Evolutionary conservation across 2,888 invertebrate species (phyloP).

Genomic region (Orthosia gracilis): DNA sequence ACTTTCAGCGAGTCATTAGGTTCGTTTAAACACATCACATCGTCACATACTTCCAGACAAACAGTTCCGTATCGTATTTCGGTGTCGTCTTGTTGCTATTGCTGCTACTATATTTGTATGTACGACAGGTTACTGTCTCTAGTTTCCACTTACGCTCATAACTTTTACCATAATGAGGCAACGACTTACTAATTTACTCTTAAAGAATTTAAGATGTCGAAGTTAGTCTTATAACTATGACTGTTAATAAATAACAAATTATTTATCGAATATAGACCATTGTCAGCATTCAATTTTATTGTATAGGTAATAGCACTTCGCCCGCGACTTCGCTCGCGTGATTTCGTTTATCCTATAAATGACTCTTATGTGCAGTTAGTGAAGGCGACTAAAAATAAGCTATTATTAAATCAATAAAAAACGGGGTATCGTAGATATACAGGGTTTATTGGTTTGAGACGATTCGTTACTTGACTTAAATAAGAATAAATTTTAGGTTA

Average conservation of each 20-base stretch:
- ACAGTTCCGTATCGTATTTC: slow-evolving; percentile 44
- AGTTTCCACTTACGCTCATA: slow-evolving; percentile 15
- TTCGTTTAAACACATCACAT: slow-evolving; percentile 33
- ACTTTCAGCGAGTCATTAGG: slow-evolving; percentile 48
- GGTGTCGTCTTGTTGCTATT: slow-evolving; percentile 1
- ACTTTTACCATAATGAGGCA: slow-evolving; percentile 8
- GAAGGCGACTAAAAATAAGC: too few relatives aligned
- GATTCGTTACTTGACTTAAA: too few relatives aligned
- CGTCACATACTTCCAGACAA: slow-evolving; percentile 31
- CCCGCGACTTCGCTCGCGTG: too few relatives aligned
- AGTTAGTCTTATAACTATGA: neutral
- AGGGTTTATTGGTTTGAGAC: too few relatives aligned
- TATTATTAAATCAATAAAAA: too few relatives aligned
- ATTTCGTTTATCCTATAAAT: too few relatives aligned
- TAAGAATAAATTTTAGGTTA: too few relatives aligned
- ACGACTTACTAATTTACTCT: neutral
- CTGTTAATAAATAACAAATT: neutral
- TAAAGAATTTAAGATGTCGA: neutral
- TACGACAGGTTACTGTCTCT: neutral
- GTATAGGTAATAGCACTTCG: too few relatives aligned
- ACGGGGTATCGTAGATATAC: too few relatives aligned
- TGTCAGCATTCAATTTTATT: neutral
- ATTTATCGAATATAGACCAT: neutral
- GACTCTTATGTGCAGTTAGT: too few relatives aligned
- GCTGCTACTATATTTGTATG: neutral